Conservation (phyloP, 2,113 vertebrate species). For the Myiopsitta monachus region DNA sequence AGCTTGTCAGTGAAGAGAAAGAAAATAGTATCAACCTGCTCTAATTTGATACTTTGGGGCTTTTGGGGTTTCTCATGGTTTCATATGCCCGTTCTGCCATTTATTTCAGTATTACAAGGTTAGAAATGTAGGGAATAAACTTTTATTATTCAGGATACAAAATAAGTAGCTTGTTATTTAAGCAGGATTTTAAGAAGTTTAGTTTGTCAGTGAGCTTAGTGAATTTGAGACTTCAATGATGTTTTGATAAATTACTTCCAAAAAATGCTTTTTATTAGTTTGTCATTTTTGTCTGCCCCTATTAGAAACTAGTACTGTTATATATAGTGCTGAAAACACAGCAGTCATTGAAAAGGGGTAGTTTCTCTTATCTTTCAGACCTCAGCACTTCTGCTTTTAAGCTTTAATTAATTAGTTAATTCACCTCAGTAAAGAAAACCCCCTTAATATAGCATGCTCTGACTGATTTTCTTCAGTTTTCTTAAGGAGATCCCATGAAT, state of each 20-base stretch:
- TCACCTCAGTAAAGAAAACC: background rate
- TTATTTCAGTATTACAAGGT: background rate
- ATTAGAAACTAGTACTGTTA: background rate
- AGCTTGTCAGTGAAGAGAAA: background rate
- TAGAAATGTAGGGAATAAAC: background rate
- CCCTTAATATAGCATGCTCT: background rate
- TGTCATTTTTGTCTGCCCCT: background rate
- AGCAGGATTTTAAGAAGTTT: background rate
- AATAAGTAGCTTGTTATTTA: background rate
- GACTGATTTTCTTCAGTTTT: background rate
- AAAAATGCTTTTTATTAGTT: background rate
- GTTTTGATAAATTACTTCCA: background rate
- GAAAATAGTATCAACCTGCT: background rate
- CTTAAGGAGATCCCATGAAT: background rate
- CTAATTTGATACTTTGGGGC: background rate
- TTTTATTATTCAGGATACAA: background rate
- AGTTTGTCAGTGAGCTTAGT: background rate
- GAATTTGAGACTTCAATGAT: background rate
- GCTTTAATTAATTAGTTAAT: background rate
- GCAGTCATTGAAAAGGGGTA: background rate
- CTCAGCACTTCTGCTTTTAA: background rate
- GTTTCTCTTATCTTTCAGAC: background rate
- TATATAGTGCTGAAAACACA: background rate
- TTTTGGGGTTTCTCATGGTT: background rate
- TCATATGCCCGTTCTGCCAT: background rate